Base-by-base conservation (phyloP, 2,113 vertebrate species). In the Pelmatolapia mariae region DNA sequence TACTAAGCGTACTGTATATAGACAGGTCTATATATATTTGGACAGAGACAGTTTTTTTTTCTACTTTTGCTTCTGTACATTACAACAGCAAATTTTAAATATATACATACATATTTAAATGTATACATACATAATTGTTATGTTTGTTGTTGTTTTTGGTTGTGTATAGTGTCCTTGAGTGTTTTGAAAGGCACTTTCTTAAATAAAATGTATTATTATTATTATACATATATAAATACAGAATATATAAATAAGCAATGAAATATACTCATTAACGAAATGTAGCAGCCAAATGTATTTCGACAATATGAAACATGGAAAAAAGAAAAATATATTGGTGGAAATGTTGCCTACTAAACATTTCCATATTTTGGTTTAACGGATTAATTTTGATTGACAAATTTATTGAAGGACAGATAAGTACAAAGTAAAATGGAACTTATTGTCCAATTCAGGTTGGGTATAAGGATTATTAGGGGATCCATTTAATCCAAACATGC, bases 211-310 rank as follows among this genome's bases (percentile, higher is more conserved):
- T 1, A 31, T 18, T 31, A 1, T 61, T 31, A 10, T 31, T 61
- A 10, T 61, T 61, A 61, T 33, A 33, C 29, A 63, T 63, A 63
- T 63, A 63, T 63, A 33, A 33, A 19, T 63, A 63, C 59, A 63
- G 59, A 63, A 63, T 63, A 63, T 63, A 63, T 2, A 19, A 63
- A 36, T 63, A 63, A 63, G 16, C 31, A 63, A 36, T 36, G 59
- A 36, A 63, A 36, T 63, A 36, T 63, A 63, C 59, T 63, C 1
- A 0, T 63, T 63, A 61, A 61, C 5, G 0, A 31, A 10, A 61
- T 61, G 3, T 61, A 61, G 26, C 57, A 61, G 2, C 26, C 57
- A 61, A 31, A 0, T 61, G 15, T 63, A 63, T 63, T 63, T 36
- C 1, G 10, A 47, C 13, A 11, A 29, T 45, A 73, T 73, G 68